Percentiles rank a stretch among this genome's conserved stretches.
Evolutionary conservation across 2,888 invertebrate species (phyloP).

Genomic region (Steinernema scapterisci): DNA sequence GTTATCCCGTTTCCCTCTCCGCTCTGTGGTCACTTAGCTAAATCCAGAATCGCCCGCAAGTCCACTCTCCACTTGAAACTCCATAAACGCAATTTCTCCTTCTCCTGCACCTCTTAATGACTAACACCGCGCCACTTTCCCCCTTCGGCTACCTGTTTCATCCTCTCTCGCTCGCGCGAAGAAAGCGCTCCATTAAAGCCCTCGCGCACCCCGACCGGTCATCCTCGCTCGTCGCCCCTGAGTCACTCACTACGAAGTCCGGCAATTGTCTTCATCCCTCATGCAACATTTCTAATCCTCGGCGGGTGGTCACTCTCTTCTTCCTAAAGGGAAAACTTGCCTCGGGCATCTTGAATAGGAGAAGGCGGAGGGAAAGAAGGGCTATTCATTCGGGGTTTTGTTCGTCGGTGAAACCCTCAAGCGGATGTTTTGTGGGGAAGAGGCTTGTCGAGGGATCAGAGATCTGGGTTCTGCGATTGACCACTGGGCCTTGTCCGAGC

Average conservation of each 20-base stretch:
- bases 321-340: too few relatives aligned
- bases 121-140: slow-evolving; percentile 30
- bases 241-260: background rate
- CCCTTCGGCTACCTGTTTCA: slow-evolving; percentile 30
- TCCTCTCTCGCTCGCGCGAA: background rate
- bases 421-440: slow-evolving; percentile 7
- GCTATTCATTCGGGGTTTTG: too few relatives aligned
- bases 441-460: too few relatives aligned
- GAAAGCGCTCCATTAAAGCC: slow-evolving; percentile 33
- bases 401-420: background rate
- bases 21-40: background rate
- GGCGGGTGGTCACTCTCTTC: slow-evolving; percentile 18
- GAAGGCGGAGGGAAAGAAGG: too few relatives aligned
- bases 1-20: background rate
- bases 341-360: too few relatives aligned
- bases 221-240: background rate
- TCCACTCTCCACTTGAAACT: slow-evolving; percentile 26
- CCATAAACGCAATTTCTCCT: slow-evolving; percentile 28
- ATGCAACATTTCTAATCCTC: slow-evolving; percentile 12
- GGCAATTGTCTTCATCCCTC: slow-evolving; percentile 1
- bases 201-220: slow-evolving; percentile 31
- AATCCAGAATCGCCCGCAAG: slow-evolving; percentile 13
- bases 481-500: too few relatives aligned
- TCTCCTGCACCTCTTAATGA: too few relatives aligned
- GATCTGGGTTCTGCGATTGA: too few relatives aligned